Conservation (phyloP, 2,888 invertebrate species). For the Polymixis flavicincta region DNA sequence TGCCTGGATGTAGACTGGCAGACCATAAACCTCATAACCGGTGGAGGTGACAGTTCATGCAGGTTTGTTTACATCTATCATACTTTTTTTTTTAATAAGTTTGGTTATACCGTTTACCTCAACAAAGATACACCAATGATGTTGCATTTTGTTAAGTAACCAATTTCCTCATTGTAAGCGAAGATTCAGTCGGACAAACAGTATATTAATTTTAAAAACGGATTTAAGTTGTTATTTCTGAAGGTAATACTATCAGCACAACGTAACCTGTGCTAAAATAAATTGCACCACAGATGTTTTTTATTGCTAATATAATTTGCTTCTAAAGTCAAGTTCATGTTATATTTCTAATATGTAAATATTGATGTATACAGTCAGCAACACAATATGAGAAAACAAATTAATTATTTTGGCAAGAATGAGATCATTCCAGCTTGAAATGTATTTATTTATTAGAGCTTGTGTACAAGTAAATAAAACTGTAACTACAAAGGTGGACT, state of each 20-base stretch:
- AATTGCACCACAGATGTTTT: neutral
- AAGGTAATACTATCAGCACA: neutral
- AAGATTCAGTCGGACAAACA: neutral
- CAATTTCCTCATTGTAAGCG: conserved; percentile 32
- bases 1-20: conserved; percentile 99
- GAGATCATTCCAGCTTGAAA: neutral
- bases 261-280: neutral
- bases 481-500: no score
- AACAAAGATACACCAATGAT: conserved; percentile 11
- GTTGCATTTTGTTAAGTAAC: conserved; percentile 14
- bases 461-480: no score
- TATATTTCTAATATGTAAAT: no score
- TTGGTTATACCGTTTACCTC: conserved; percentile 36
- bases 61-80: conserved; percentile 77
- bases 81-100: conserved; percentile 5
- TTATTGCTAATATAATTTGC: neutral
- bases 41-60: conserved; percentile 98
- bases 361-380: no score
- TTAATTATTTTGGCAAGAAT: neutral
- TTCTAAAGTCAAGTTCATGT: neutral
- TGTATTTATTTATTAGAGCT: no score
- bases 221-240: neutral
- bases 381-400: neutral
- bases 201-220: neutral
- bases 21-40: conserved; percentile 96